Evolutionary conservation across 2,888 invertebrate genomes (phyloP), one percentile per base, ranked within the genome.

Genomic region (Drosophila affinis): DNA sequence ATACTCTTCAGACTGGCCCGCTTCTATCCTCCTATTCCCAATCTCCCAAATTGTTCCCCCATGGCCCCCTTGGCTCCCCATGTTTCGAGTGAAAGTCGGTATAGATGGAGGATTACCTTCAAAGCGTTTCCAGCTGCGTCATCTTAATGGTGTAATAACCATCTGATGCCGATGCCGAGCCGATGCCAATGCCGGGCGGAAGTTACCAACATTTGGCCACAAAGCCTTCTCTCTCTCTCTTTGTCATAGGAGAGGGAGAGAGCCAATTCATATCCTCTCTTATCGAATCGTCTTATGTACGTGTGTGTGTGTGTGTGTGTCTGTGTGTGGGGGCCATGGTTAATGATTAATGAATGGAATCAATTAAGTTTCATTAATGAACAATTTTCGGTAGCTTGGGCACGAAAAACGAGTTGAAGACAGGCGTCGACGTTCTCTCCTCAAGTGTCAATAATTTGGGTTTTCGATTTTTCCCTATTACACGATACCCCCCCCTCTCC

Each of bases 321-420:
- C 12, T 34, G 44, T 24, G n/a, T 53, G 64, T 46, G 52, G 58
- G 64, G 67, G 78, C 72, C 78, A 77, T 70, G 79, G 75, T 65
- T 89, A 87, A 91, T 90, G 90, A 90, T 91, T 91, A 90, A 90
- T 91, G 90, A 90, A 90, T 85, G 82, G 79, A 90, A 91, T 91
- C 91, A 90, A 90, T 91, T 90, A 88, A 89, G 84, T 88, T 89
- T 89, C 88, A 89, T 88, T 89, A 90, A 90, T 86, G 88, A 90
- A 89, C 83, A 82, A 87, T 87, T 86, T 89, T 79, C 82, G 83
- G 78, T 79, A 73, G 83, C 86, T 65, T 68, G 74, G 56, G 55
- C 69, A 67, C 69, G 59, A n/a, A 55, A 59, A 75, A 61, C 67
- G 78, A 73, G 71, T 39, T 69, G 57, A 69, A 71, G 68, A 62